Percentiles rank a stretch among this genome's conserved stretches.
phyloP scores from a whole-genome alignment of 1,140 invertebrate species.

The Diploscapter pachys region DNA sequence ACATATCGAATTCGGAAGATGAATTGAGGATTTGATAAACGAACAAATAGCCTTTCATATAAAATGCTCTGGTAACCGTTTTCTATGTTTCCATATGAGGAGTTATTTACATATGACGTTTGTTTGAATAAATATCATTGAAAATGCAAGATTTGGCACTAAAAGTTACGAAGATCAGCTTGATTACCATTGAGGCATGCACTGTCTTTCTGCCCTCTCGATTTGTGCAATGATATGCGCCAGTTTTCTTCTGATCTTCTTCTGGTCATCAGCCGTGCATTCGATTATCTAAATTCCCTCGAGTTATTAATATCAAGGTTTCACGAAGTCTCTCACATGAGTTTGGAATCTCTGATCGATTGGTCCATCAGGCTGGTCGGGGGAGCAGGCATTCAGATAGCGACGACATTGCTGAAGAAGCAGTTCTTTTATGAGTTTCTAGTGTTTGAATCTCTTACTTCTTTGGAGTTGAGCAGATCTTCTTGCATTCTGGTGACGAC shows the following conservation, averaged over 20 bases:
- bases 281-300: conserved; percentile 67
- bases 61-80: no score
- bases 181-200: conserved; percentile 26
- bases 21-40: no score
- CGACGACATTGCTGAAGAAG: conserved; percentile 65
- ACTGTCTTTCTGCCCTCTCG: conserved; percentile 42
- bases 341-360: conserved; percentile 68
- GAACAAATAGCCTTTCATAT: no score
- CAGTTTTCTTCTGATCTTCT: conserved; percentile 76
- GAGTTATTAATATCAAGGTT: no score
- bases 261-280: conserved; percentile 82
- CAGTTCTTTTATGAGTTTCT: background rate
- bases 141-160: no score
- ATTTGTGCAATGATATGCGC: conserved; percentile 58
- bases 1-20: no score
- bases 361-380: conserved; percentile 48
- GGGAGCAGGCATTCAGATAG: conserved; percentile 77
- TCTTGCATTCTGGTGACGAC: conserved; percentile 51
- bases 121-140: no score
- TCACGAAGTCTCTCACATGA: conserved; percentile 44
- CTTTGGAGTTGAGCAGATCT: conserved; percentile 70
- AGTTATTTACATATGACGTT: no score
- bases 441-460: conserved; percentile 55
- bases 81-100: no score
- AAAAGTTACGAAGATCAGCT: no score